Evolutionary conservation across 2,113 vertebrate genomes (phyloP).

Genomic region (Strix aluco): DNA sequence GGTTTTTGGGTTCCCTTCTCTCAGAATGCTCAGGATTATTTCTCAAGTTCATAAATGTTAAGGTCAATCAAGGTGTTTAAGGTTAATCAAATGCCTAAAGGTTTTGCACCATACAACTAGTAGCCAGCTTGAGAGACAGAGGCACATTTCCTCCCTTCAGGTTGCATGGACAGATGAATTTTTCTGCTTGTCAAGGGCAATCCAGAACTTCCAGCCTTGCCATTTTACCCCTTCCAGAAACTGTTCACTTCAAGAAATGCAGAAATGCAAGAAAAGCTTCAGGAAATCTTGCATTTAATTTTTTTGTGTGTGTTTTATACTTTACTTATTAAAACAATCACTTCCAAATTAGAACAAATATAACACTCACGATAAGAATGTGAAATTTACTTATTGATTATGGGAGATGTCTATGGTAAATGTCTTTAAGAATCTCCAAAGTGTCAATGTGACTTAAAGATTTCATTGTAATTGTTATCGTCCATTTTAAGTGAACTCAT

Average conservation of each 20-base stretch:
- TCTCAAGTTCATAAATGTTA: background rate
- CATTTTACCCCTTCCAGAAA: background rate
- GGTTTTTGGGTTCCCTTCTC: background rate
- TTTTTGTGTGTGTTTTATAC: background rate
- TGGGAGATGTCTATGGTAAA: background rate
- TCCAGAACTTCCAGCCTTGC: background rate
- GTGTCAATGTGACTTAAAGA: background rate
- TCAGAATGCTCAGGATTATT: background rate
- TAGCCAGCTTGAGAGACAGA: background rate
- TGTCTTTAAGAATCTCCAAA: background rate
- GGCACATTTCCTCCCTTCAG: background rate
- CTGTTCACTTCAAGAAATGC: background rate
- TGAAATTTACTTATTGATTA: background rate
- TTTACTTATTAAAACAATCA: background rate
- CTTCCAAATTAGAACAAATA: background rate
- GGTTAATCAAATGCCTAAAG: background rate
- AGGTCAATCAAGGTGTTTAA: background rate
- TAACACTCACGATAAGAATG: background rate
- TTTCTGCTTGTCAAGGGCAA: background rate
- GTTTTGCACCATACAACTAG: background rate
- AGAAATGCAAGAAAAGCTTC: background rate
- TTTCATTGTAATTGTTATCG: background rate
- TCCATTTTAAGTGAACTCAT: background rate
- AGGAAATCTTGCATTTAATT: background rate
- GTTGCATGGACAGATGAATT: background rate